Evolutionary conservation across 2,888 invertebrate genomes (phyloP), one percentile per base, ranked within the genome.

Genomic region (Folsomia candida): DNA sequence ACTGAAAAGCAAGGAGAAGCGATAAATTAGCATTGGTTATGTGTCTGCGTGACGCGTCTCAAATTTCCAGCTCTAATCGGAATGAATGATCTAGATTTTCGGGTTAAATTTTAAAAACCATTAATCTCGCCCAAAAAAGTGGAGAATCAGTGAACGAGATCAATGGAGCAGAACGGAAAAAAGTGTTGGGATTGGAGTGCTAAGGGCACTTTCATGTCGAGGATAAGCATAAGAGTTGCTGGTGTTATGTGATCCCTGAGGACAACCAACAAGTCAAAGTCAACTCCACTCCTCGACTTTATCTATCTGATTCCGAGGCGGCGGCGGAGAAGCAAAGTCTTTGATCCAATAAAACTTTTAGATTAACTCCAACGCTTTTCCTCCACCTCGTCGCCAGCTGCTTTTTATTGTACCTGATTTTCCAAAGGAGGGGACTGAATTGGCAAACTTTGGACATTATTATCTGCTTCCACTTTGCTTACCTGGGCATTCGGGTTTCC

Each of bases 231-330:
- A n/a, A n/a, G n/a, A n/a, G n/a, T n/a, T n/a, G n/a, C n/a, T n/a
- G n/a, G 47, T 47, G 47, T 47, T 47, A 47, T 18, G 47, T 47
- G 47, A 47, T 47, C 47, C 47, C 47, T 18, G 47, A 47, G 47
- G 47, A 47, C 47, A 47, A 20, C 24, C n/a, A 58, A 58, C 24
- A n/a, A n/a, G n/a, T n/a, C n/a, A n/a, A 58, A 58, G 58, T 58
- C 24, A 22, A 22, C 24, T 58, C 6, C 9, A 9, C 24, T 58
- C 24, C 20, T n/a, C 6, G 24, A 20, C 6, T 20, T n/a, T 58
- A 20, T 58, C 20, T n/a, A 58, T 18, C 58, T 58, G 11, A 20
- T 20, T 90, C 90, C 24, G 58, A 58, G 24, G 6, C 58, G 11
- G 9, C 9, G 18, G 47, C 47, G 47, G 47, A 25, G 22, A 62